Percentiles rank a stretch among this genome's conserved stretches.
These are phyloP conservation scores for Drosophila prosaltans DNA, from an alignment of 1,140 invertebrate species.

Conservation along the genomic window DNA sequence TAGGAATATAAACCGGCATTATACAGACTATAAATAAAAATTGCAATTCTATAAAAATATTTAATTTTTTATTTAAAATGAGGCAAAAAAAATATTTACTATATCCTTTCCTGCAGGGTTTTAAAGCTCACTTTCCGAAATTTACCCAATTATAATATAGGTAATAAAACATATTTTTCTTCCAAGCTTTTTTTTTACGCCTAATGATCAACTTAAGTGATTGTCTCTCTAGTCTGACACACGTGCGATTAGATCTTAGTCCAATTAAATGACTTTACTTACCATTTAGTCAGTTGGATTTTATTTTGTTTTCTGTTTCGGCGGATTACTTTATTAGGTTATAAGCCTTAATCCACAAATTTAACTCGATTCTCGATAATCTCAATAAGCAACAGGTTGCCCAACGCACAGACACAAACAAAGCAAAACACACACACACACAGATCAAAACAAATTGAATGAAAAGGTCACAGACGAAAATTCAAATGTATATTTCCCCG, in stretches of 20 bases:
- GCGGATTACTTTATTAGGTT: neutral
- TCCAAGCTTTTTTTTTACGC: neutral
- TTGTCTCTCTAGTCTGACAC: neutral
- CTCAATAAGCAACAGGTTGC: slow-evolving; percentile 8
- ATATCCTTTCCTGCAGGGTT: no score
- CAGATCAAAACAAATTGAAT: slow-evolving; percentile 4
- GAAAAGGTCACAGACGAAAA: neutral
- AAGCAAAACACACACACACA: neutral
- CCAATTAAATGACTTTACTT: neutral
- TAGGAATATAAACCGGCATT: no score
- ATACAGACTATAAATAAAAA: no score
- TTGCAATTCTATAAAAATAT: no score
- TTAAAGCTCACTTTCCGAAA: no score
- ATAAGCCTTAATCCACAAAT: neutral
- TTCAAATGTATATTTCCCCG: no score
- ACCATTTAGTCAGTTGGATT: neutral
- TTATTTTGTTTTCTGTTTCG: neutral
- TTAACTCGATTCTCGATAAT: neutral
- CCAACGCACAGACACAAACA: slow-evolving; percentile 9
- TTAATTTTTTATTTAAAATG: no score
- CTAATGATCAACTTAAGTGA: neutral
- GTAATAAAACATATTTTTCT: no score
- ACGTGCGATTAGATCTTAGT: neutral
- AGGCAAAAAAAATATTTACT: no score
- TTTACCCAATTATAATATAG: no score